Evolutionary conservation across 1,140 invertebrate genomes (phyloP).

Genomic region (Caenorhabditis elegans): DNA sequence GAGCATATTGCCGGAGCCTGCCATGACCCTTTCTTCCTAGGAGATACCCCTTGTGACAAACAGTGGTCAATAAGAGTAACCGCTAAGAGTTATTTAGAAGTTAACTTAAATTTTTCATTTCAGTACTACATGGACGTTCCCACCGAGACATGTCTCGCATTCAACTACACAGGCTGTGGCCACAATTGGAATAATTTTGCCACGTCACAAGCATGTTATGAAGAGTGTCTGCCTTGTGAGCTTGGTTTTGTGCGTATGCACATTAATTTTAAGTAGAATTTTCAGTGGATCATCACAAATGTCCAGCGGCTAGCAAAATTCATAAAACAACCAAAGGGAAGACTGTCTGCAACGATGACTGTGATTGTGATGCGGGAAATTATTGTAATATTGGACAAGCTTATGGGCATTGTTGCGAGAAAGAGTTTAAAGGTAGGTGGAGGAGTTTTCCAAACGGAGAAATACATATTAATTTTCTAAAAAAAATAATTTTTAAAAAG

Average conservation of each 20-base stretch:
- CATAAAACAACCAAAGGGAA: not conserved
- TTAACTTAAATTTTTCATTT: not conserved
- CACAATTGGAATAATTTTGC: not conserved
- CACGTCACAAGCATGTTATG: not conserved
- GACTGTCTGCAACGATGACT: not conserved
- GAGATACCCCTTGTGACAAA: not conserved
- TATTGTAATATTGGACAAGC: not conserved
- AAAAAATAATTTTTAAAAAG: too few species aligned
- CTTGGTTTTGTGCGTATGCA: not conserved
- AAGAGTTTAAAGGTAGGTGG: not conserved
- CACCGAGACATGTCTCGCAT: not conserved
- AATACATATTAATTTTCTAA: too few species aligned
- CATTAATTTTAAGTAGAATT: too few species aligned
- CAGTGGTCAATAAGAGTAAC: not conserved
- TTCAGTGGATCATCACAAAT: conserved; percentile 15
- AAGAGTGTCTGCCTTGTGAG: not conserved
- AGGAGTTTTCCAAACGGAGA: not conserved
- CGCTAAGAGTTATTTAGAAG: too few species aligned
- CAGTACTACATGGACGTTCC: conserved; percentile 4
- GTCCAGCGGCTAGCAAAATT: not conserved
- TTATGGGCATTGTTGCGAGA: not conserved
- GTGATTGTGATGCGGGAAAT: not conserved
- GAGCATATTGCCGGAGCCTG: not conserved
- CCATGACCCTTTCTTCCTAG: not conserved
- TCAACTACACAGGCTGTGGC: not conserved